Conservation (phyloP, 1,140 invertebrate genomes). For the Drosophila baimaii region DNA sequence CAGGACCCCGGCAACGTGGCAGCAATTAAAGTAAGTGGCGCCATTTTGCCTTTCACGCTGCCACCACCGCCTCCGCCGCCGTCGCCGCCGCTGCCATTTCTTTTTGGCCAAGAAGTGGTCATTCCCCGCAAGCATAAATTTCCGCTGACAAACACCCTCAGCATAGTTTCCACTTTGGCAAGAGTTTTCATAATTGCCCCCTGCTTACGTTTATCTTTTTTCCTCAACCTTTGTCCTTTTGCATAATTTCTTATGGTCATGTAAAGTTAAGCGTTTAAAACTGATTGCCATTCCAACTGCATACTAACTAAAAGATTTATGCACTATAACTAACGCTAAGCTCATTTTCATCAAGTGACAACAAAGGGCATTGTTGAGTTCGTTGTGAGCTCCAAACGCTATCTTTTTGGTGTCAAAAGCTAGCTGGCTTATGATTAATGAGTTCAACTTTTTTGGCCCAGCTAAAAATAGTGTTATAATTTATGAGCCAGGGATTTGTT, state of each 20-base stretch:
- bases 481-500: conserved; percentile 31
- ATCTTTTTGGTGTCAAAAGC: conserved; percentile 7
- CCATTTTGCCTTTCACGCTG: conserved; percentile 38
- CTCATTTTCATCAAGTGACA: conserved; percentile 1
- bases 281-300: not conserved
- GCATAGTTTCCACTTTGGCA: conserved; percentile 41
- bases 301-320: no score
- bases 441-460: conserved; percentile 25
- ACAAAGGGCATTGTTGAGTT: not conserved
- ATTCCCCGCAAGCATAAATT: conserved; percentile 41
- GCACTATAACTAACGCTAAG: not conserved
- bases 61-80: not conserved
- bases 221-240: not conserved
- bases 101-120: conserved; percentile 30
- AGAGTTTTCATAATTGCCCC: conserved; percentile 51
- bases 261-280: not conserved
- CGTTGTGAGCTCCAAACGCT: not conserved
- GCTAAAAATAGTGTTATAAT: conserved; percentile 30
- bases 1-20: conserved; percentile 29
- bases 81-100: conserved; percentile 28
- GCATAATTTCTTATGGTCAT: conserved; percentile 13
- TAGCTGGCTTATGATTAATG: conserved; percentile 25
- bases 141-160: conserved; percentile 42
- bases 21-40: conserved; percentile 56
- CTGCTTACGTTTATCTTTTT: conserved; percentile 11